Conservation (phyloP, 2,888 invertebrate genomes). For the Cylindroiulus punctatus region DNA sequence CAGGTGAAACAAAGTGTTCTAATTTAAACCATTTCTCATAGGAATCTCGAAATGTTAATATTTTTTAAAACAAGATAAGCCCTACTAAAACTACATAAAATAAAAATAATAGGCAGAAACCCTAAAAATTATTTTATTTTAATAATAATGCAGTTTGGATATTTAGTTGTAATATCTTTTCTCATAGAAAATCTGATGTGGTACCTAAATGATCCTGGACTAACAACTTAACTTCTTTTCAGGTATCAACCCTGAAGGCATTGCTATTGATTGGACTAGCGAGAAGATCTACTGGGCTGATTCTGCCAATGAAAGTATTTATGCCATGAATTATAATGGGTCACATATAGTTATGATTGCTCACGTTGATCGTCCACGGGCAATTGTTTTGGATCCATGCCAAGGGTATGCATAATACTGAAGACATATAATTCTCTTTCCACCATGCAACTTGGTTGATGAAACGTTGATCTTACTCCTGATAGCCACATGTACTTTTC, state of each 20-base stretch:
- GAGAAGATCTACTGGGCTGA: constrained; percentile 98
- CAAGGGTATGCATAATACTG: constrained; percentile 73
- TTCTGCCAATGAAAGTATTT: constrained; percentile 91
- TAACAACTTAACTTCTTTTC: background rate
- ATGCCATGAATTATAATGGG: constrained; percentile 92
- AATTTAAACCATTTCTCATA: no score
- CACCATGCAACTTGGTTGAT: background rate
- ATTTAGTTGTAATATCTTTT: no score
- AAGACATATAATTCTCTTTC: background rate
- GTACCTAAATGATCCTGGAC: background rate
- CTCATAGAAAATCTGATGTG: background rate
- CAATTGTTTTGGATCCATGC: constrained; percentile 96
- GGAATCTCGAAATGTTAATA: no score
- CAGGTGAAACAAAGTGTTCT: constrained; percentile 54
- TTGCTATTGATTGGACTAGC: constrained; percentile 97
- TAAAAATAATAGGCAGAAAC: no score
- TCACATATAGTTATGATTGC: constrained; percentile 90
- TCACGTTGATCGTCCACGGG: constrained; percentile 89
- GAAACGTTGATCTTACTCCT: constrained; percentile 47
- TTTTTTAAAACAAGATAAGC: no score
- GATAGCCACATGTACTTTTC: constrained; percentile 85
- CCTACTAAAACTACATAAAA: no score
- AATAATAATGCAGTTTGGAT: no score
- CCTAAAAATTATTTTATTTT: no score
- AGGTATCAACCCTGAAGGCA: constrained; percentile 91